Base-by-base conservation (phyloP, 64 coral and sea anemone genomes). In the Pachyseris speciosa region DNA sequence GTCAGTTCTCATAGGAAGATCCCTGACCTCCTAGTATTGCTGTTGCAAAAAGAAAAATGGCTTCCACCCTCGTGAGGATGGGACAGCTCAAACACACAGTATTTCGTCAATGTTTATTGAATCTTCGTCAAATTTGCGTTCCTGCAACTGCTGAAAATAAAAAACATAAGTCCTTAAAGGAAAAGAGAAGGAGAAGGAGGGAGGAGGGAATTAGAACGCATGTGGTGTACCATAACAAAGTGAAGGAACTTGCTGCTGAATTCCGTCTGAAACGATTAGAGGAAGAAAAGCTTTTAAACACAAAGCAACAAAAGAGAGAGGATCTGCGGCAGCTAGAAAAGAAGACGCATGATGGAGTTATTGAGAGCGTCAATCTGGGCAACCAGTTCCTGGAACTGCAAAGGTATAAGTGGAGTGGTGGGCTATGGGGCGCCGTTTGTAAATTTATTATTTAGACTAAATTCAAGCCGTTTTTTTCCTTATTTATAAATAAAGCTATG, bases 251-350 rank as follows among this genome's bases (percentile, higher is more conserved):
- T 50, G 94, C 91, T 7, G 65, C 73, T 25, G 43, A 52, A 52
- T 96, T 92, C 87, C 89, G 84, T 37, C 50, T 76, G 48, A 90
- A 96, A 69, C 83, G 94, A 8, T 37, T 92, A 37, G 89, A 91
- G 27, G 34, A 92, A 74, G 90, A 50, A 41, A 86, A 43, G 57
- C 41, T 9, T 84, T 83, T 39, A 69, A 92, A 64, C 29, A 74
- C 66, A 26, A 89, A 96, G 39, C 84, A 92, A 89, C 94, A 87
- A 37, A 95, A 91, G 72, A 84, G 88, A 38, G 64, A 88, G 24
- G 90, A 96, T 20, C 67, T 87, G 66, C 90, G 88, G 92, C 55
- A 57, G 49, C 49, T 83, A 15, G 78, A 83, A 20, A 57, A 74
- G n/a, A 72, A 93, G 50, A 72, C 78, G 60, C 84, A 93, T 37